Evolutionary conservation across 2,113 vertebrate species (phyloP).

Genomic region (Amia ocellicauda): DNA sequence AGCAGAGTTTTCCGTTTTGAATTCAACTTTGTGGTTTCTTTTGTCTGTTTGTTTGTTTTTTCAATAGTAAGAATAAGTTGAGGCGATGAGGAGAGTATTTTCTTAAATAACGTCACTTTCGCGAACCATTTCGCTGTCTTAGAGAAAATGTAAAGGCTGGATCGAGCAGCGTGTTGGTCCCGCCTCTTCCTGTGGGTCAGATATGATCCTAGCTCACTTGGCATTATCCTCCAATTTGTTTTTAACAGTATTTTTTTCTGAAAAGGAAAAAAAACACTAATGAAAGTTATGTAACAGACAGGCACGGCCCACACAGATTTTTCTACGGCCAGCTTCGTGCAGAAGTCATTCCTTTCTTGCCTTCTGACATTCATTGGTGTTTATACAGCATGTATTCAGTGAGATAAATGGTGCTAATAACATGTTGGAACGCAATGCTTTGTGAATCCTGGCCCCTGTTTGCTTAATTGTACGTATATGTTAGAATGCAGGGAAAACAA

Average conservation of each 20-base stretch:
- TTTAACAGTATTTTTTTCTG: slow-evolving; percentile 64
- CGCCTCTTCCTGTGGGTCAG: slow-evolving; percentile 59
- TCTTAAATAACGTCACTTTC: no score
- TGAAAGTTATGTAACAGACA: slow-evolving; percentile 55
- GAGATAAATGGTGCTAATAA: slow-evolving; percentile 69
- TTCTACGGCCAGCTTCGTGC: slow-evolving; percentile 47
- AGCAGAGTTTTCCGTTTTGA: no score
- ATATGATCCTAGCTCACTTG: slow-evolving; percentile 49
- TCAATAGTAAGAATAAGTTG: no score
- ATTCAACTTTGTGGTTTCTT: no score
- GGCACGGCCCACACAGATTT: slow-evolving; percentile 50
- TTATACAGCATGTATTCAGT: background rate
- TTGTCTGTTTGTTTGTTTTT: no score
- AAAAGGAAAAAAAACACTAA: slow-evolving; percentile 67
- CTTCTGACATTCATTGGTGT: no score
- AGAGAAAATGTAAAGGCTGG: no score
- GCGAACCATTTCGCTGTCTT: no score
- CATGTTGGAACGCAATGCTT: slow-evolving; percentile 67
- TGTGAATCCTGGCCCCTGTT: slow-evolving; percentile 60
- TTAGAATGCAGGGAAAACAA: slow-evolving; percentile 22
- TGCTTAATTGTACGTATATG: slow-evolving; percentile 34
- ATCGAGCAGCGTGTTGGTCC: slow-evolving; percentile 55
- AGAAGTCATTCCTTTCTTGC: no score
- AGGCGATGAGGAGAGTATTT: no score
- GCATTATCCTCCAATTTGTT: slow-evolving; percentile 70